Conservation (phyloP, 2,888 invertebrate genomes). For the Tenthredo amoena region DNA sequence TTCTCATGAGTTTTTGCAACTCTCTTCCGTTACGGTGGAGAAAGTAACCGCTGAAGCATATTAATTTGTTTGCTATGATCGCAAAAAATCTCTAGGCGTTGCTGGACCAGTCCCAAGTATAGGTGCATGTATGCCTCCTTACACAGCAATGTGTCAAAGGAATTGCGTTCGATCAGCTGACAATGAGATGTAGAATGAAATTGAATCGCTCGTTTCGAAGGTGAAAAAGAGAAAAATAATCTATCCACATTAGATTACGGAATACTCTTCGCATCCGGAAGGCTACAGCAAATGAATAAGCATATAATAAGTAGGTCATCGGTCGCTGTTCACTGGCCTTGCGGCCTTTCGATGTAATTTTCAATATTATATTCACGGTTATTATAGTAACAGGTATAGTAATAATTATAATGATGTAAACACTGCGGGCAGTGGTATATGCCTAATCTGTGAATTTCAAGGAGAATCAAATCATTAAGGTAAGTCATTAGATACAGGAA, state of each 20-base stretch:
- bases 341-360: conserved; percentile 4
- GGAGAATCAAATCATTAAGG: neutral
- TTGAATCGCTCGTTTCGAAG: neutral
- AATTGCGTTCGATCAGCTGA: neutral
- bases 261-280: neutral
- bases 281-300: neutral
- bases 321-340: conserved; percentile 14
- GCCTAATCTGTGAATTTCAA: neutral
- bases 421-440: neutral
- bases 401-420: conserved; percentile 5
- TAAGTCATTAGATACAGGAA: neutral
- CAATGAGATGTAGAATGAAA: neutral
- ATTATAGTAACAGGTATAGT: neutral
- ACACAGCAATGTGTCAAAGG: neutral
- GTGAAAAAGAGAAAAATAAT: neutral
- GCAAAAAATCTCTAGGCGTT: neutral
- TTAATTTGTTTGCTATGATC: conserved; percentile 4
- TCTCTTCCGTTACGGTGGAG: conserved; percentile 3
- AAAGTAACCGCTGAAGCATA: conserved; percentile 40
- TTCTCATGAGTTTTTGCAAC: conserved; percentile 6
- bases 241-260: neutral
- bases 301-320: conserved; percentile 28
- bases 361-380: neutral
- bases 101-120: neutral
- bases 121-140: neutral